Percentiles rank a stretch among this genome's conserved stretches.
Conservation (phyloP, 2,113 vertebrate species). For the Shinisaurus crocodilurus region DNA sequence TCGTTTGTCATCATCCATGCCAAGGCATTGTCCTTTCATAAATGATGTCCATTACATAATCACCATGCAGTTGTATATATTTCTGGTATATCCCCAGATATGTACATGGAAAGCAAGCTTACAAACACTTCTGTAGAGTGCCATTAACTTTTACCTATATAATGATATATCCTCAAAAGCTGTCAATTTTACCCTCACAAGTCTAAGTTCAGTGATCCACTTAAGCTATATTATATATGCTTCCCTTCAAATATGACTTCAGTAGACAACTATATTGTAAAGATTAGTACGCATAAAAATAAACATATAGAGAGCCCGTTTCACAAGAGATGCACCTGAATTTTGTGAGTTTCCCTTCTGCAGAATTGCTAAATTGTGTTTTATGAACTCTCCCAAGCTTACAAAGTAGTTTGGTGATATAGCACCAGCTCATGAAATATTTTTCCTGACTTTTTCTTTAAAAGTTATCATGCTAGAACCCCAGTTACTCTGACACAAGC, state of each 20-base stretch:
- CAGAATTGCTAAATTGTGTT: background rate
- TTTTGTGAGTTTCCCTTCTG: background rate
- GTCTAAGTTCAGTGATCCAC: background rate
- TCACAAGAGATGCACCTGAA: background rate
- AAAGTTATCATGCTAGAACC: background rate
- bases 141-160: constrained; percentile 8
- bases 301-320: background rate
- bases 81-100: constrained; percentile 61
- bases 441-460: background rate
- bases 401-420: background rate
- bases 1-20: constrained; percentile 78
- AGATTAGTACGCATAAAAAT: background rate
- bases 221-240: background rate
- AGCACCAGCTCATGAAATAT: background rate
- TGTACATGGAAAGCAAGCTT: constrained; percentile 53
- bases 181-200: background rate
- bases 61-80: constrained; percentile 57
- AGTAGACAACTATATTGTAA: background rate
- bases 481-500: background rate
- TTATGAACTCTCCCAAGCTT: background rate
- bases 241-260: background rate
- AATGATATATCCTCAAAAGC: background rate
- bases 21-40: constrained; percentile 81
- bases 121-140: constrained; percentile 34
- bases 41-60: constrained; percentile 64